Evolutionary conservation across 2,113 vertebrate species (phyloP).

Genomic region (Verasper variegatus): DNA sequence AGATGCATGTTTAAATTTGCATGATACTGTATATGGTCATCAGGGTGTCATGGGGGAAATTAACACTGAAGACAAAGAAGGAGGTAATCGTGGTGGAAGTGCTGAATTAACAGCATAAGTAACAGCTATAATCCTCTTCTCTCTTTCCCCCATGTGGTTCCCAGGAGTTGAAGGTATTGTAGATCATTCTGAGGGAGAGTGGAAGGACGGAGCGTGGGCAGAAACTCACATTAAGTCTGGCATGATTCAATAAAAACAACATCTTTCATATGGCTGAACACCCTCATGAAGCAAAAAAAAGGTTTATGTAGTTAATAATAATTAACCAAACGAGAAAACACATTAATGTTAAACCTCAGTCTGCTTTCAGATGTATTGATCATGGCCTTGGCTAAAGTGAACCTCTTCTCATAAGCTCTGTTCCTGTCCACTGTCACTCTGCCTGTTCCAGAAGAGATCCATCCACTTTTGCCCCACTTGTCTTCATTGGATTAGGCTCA

Average conservation of each 20-base stretch:
- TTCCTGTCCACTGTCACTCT: slow-evolving; percentile 69
- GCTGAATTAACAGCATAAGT: slow-evolving; percentile 61
- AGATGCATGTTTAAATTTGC: slow-evolving; percentile 39
- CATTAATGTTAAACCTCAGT: background rate
- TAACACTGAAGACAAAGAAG: slow-evolving; percentile 53
- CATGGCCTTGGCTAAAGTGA: slow-evolving; percentile 47
- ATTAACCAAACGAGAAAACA: background rate
- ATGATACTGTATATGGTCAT: slow-evolving; percentile 23
- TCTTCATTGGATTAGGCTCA: slow-evolving; percentile 66
- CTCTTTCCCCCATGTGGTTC: slow-evolving; percentile 80
- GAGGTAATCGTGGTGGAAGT: slow-evolving; percentile 39
- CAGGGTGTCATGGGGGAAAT: slow-evolving; percentile 33
- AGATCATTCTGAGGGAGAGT: slow-evolving; percentile 69
- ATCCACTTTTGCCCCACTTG: slow-evolving; percentile 74
- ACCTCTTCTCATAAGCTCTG: slow-evolving; percentile 68
- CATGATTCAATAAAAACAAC: slow-evolving; percentile 55
- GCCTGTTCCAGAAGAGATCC: slow-evolving; percentile 77
- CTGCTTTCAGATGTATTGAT: slow-evolving; percentile 47
- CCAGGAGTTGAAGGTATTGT: slow-evolving; percentile 87
- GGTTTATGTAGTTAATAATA: background rate
- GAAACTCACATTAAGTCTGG: slow-evolving; percentile 58
- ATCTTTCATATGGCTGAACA: background rate
- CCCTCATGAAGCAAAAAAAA: slow-evolving; percentile 18
- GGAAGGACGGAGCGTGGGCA: slow-evolving; percentile 72
- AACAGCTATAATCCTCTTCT: slow-evolving; percentile 79